Conservation (phyloP, 2,888 invertebrate genomes). For the Phengaris arion region DNA sequence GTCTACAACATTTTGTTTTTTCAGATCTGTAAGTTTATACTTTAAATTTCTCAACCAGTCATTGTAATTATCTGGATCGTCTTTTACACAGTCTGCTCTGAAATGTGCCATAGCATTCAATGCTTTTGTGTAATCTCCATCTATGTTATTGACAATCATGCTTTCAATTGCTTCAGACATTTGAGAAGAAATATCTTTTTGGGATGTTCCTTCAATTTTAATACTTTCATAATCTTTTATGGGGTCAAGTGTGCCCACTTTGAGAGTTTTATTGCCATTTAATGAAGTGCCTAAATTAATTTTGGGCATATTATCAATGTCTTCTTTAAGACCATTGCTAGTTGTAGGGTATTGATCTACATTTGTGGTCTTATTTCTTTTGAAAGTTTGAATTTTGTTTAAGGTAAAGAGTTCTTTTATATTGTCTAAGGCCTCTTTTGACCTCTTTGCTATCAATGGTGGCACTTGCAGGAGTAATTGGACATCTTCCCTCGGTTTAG, state of each 20-base stretch:
- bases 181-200: constrained; percentile 52
- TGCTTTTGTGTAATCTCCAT: constrained; percentile 61
- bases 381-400: constrained; percentile 61
- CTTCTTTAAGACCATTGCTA: constrained; percentile 32
- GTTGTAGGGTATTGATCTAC: constrained; percentile 40
- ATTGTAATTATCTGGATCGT: constrained; percentile 61
- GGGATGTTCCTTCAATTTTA: constrained; percentile 55
- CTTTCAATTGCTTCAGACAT: constrained; percentile 65
- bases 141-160: constrained; percentile 60
- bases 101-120: constrained; percentile 58
- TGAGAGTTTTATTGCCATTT: constrained; percentile 46
- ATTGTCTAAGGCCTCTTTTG: constrained; percentile 65
- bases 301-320: constrained; percentile 49
- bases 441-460: constrained; percentile 65
- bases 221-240: constrained; percentile 79
- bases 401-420: constrained; percentile 74
- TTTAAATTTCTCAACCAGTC: constrained; percentile 65
- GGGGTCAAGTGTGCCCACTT: constrained; percentile 81
- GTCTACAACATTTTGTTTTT: constrained; percentile 52
- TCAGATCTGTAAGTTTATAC: constrained; percentile 50
- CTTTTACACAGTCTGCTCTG: constrained; percentile 59
- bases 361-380: constrained; percentile 46
- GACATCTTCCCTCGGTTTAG: constrained; percentile 73
- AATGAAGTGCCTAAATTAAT: constrained; percentile 46
- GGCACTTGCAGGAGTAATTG: constrained; percentile 74